Base-by-base conservation (phyloP, 1,140 invertebrate genomes). In the Micrasema minimum region DNA sequence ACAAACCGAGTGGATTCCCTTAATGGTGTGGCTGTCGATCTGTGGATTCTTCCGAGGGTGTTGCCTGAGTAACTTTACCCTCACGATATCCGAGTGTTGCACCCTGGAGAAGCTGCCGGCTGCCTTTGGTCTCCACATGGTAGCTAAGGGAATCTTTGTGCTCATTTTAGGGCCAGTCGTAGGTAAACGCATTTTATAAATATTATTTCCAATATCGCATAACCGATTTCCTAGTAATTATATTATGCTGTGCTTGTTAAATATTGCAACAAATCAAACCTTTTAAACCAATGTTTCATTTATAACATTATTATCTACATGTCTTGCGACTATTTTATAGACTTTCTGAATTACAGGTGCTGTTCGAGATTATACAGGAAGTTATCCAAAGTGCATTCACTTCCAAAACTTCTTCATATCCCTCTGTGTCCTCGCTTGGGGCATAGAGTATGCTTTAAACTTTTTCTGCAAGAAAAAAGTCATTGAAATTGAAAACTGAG, bases 111-210 rank as follows among this genome's bases (percentile, higher is more conserved):
- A 90, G 77, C 78, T 92, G 71, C 91, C 91, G 0, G 90, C 90
- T 22, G 91, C 90, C 23, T 90, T 91, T 77, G 91, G 91, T 23
- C 84, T 92, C 65, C 90, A 91, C 76, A 90, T 92, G 88, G 90
- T 92, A 41, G 89, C 87, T 68, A 93, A 92, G 77, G 91, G 90
- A 22, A 75, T 91, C 0, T 88, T 91, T 73, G 90, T 92, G 14
- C 86, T 91, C 7, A 76, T 80, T 7, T 85, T 92, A 48, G 91
- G 91, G 55, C 91, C 91, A 10, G 55, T 92, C 67, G 87, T 92
- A 76, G 91, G 91, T 92, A 80, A 84, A 43, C 38, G 43, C 43
- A 43, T 11, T 5, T 43, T 31, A n/a, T n/a, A n/a, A n/a, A n/a
- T n/a, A n/a, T n/a, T n/a, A n/a, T n/a, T n/a, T n/a, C n/a, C n/a